phyloP scores from a whole-genome alignment of 2,888 invertebrate species.

The Nephrotoma appendiculata region DNA sequence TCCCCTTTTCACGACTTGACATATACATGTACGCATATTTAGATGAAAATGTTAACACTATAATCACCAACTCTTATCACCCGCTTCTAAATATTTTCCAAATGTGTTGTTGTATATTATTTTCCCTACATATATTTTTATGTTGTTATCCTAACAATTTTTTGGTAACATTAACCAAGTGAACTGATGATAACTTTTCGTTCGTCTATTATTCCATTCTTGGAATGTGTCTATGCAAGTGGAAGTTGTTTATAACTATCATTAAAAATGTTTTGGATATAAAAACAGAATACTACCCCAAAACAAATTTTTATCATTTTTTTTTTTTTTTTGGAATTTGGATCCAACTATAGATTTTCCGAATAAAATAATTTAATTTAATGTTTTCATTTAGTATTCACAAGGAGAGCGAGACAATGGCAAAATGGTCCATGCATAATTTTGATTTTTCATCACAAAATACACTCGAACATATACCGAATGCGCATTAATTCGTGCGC shows the following conservation, averaged over 20 bases:
- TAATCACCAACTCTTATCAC: neutral
- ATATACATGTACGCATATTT: neutral
- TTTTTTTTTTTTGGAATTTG: neutral
- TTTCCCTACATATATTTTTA: neutral
- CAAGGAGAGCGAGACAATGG: neutral
- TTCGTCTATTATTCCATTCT: neutral
- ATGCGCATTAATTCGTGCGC: neutral
- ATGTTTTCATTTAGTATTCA: neutral
- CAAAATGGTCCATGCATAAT: neutral
- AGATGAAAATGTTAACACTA: neutral
- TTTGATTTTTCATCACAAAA: neutral
- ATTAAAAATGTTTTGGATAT: neutral
- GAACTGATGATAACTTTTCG: neutral
- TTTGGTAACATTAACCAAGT: neutral
- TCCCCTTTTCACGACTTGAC: neutral
- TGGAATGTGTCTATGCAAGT: neutral
- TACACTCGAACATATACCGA: neutral
- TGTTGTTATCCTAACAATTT: neutral
- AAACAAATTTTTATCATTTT: neutral
- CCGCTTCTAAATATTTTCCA: neutral
- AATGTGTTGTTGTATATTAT: neutral
- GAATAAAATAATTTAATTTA: neutral
- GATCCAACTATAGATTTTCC: neutral
- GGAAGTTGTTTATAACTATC: neutral
- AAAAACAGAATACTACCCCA: neutral